phyloP scores from a whole-genome alignment of 2,797 vertebrate genomes.

The Melanogrammus aeglefinus region DNA sequence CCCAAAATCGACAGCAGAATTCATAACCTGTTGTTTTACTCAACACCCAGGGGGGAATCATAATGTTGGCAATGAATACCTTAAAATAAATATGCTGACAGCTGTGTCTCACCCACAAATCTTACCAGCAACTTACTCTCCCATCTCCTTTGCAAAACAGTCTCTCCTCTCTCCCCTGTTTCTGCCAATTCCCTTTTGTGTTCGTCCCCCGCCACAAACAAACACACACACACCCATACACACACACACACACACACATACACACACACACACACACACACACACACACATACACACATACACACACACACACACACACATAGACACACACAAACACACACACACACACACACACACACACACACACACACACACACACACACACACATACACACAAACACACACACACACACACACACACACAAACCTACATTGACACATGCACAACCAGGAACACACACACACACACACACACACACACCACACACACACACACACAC shows the following conservation, averaged over 20 bases:
- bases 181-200: conserved; percentile 3
- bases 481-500: background rate
- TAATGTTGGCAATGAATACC: conserved; percentile 35
- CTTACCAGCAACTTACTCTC: conserved; percentile 28
- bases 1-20: conserved; percentile 39
- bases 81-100: conserved; percentile 50
- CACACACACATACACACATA: too few relatives aligned
- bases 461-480: background rate
- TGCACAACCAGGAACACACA: too few relatives aligned
- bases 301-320: too few relatives aligned
- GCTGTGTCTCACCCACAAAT: conserved; percentile 31
- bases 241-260: too few relatives aligned
- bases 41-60: conserved; percentile 18
- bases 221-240: background rate
- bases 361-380: background rate
- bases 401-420: background rate
- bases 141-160: conserved; percentile 16
- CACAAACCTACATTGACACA: too few relatives aligned
- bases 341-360: background rate
- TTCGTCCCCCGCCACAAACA: background rate
- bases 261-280: too few relatives aligned
- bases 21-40: conserved; percentile 45
- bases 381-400: background rate
- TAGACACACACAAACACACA: background rate
- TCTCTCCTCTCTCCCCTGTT: background rate